Conservation (phyloP, 1,140 invertebrate genomes). For the Cherax destructor region DNA sequence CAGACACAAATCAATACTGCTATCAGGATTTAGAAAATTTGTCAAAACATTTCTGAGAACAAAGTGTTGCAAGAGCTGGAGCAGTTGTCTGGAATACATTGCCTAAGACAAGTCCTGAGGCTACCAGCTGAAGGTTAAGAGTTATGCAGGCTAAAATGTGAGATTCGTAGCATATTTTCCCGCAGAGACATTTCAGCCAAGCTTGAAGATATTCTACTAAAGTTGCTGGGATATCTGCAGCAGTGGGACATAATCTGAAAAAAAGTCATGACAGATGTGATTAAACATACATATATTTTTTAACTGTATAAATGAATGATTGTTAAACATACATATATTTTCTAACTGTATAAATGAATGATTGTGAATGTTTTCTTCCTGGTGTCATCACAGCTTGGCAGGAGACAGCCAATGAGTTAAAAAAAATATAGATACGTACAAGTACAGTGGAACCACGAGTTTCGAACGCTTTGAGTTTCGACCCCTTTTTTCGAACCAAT, state of each 20-base stretch:
- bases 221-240: constrained; percentile 54
- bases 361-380: too few species aligned
- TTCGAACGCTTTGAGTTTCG: too few species aligned
- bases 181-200: constrained; percentile 38
- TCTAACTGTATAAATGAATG: too few species aligned
- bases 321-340: too few species aligned
- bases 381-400: too few species aligned
- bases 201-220: constrained; percentile 35
- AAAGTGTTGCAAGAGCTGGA: constrained; percentile 34
- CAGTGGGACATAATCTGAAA: constrained; percentile 24
- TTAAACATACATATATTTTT: too few species aligned
- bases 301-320: too few species aligned
- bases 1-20: too few species aligned
- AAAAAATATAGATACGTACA: too few species aligned
- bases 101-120: constrained; percentile 11
- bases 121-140: constrained; percentile 22
- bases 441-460: too few species aligned
- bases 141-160: constrained; percentile 40
- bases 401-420: too few species aligned
- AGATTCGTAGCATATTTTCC: constrained; percentile 41
- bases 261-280: neutral
- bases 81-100: constrained; percentile 10
- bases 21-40: constrained; percentile 5
- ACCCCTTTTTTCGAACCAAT: too few species aligned
- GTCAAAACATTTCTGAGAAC: constrained; percentile 38